Percentiles rank a stretch among this genome's conserved stretches.
phyloP scores from a whole-genome alignment of 2,797 vertebrate genomes.

The Liparis tanakae region DNA sequence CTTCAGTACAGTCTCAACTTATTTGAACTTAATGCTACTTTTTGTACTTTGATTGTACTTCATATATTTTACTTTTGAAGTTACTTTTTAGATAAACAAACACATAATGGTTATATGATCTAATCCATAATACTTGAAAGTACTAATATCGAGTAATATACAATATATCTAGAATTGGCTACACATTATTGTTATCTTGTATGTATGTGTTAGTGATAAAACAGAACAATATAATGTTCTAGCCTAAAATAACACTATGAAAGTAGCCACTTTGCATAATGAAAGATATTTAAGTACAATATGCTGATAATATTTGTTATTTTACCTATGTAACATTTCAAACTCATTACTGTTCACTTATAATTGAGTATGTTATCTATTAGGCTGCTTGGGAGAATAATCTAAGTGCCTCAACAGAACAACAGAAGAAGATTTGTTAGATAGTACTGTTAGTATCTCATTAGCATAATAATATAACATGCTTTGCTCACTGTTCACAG shows the following conservation, averaged over 20 bases:
- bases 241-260: background rate
- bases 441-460: no score
- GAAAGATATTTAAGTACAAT: background rate
- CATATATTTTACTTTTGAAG: background rate
- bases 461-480: no score
- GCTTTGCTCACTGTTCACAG: background rate
- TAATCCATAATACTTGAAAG: background rate
- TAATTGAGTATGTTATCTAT: background rate
- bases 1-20: background rate
- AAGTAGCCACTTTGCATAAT: background rate
- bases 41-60: no score
- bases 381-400: no score
- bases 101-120: background rate
- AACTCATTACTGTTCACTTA: background rate
- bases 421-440: background rate
- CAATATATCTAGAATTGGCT: background rate
- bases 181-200: background rate
- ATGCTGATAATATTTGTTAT: background rate
- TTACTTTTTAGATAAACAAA: background rate
- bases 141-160: background rate
- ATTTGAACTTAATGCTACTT: background rate
- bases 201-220: background rate
- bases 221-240: background rate
- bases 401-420: background rate
- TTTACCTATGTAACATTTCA: background rate